These are phyloP conservation scores for Clinocottus analis DNA, from an alignment of 2,113 vertebrate species.

Conservation along the genomic window DNA sequence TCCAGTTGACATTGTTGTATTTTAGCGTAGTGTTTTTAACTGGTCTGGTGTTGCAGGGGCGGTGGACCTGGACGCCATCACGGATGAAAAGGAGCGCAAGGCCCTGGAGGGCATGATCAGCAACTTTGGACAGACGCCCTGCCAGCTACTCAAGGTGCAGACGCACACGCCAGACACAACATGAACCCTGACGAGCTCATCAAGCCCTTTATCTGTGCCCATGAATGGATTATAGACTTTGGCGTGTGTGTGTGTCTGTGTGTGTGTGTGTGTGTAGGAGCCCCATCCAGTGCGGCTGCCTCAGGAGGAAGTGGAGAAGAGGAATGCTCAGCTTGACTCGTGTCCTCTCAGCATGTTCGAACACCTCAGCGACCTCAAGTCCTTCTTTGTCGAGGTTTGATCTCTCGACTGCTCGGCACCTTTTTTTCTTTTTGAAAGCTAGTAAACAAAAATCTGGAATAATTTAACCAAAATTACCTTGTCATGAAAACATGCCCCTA, in stretches of 20 bases:
- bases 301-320: conserved; percentile 91
- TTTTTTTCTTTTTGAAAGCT: background rate
- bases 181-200: background rate
- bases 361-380: conserved; percentile 93
- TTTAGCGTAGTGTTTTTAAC: background rate
- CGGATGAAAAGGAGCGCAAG: conserved; percentile 96
- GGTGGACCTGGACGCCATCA: conserved; percentile 96
- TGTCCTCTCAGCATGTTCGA: conserved; percentile 91
- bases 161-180: background rate
- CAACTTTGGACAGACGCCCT: conserved; percentile 98
- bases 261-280: conserved; percentile 82
- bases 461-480: background rate
- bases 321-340: conserved; percentile 87
- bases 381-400: conserved; percentile 95
- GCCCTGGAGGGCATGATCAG: conserved; percentile 99
- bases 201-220: background rate
- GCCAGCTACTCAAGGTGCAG: conserved; percentile 94
- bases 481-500: background rate
- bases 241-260: background rate
- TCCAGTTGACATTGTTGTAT: background rate
- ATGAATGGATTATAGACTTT: background rate
- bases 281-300: conserved; percentile 93
- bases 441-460: background rate
- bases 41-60: conserved; percentile 84
- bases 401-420: background rate